Conservation (phyloP, 2,113 vertebrate genomes). For the Macquaria ambigua region DNA sequence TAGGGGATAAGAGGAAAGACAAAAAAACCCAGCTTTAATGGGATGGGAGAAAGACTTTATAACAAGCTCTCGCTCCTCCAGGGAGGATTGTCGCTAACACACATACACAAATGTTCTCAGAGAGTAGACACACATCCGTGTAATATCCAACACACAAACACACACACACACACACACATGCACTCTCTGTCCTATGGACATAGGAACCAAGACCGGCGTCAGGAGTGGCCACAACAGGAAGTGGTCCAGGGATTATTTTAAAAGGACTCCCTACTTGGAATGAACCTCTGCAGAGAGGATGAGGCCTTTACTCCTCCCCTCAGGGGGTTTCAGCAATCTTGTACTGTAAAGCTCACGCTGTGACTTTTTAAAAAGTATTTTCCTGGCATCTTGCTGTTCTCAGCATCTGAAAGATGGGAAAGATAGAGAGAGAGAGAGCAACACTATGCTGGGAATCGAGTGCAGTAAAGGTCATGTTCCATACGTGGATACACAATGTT, state of each 20-base stretch:
- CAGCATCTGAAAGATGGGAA: constrained; percentile 3
- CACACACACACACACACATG: constrained; percentile 1
- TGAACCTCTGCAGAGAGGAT: constrained; percentile 17
- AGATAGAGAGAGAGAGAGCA: background rate
- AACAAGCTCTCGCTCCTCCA: constrained; percentile 30
- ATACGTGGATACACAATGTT: background rate
- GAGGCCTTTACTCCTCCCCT: constrained; percentile 14
- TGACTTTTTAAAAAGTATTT: constrained; percentile 28
- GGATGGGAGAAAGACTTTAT: constrained; percentile 28
- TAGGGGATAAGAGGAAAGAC: constrained; percentile 30
- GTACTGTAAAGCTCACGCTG: constrained; percentile 19
- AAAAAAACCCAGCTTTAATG: constrained; percentile 10
- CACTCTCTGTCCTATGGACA: constrained; percentile 30
- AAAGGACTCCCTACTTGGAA: constrained; percentile 45
- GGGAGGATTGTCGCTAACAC: constrained; percentile 25
- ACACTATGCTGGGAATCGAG: background rate
- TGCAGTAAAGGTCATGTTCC: background rate
- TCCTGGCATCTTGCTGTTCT: constrained; percentile 14
- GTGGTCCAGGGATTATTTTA: constrained; percentile 47
- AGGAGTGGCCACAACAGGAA: constrained; percentile 67
- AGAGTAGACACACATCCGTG: background rate
- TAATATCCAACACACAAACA: background rate
- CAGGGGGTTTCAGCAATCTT: background rate
- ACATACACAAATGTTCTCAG: constrained; percentile 14
- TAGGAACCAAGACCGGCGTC: constrained; percentile 33